phyloP scores from a whole-genome alignment of 2,113 vertebrate genomes.

The Eptesicus fuscus region DNA sequence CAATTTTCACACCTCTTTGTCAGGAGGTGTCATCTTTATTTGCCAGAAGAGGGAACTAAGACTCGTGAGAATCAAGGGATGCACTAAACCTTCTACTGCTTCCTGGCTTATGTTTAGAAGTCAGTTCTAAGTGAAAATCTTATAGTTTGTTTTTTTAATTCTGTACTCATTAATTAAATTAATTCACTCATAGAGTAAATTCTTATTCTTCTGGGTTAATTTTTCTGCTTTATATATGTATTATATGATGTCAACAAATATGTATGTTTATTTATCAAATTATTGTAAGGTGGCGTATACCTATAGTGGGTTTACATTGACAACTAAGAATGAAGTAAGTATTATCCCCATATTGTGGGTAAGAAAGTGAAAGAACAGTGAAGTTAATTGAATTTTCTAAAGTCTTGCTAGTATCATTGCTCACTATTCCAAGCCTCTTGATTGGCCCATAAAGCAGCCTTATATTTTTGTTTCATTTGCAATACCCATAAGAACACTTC shows the following conservation, averaged over 20 bases:
- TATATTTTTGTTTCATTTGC: slow-evolving; percentile 13
- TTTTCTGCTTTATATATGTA: not conserved
- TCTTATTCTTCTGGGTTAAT: not conserved
- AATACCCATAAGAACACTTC: not conserved
- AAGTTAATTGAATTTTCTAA: not conserved
- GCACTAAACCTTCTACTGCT: not conserved
- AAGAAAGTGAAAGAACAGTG: not conserved
- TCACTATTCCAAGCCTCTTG: not conserved
- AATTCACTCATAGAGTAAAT: slow-evolving; percentile 7
- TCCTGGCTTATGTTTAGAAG: slow-evolving; percentile 1
- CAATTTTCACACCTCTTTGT: not conserved
- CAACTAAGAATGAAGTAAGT: not conserved
- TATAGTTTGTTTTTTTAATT: not conserved
- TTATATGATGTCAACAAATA: not conserved
- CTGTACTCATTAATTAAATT: not conserved
- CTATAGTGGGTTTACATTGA: not conserved
- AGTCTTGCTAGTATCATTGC: not conserved
- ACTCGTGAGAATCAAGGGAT: not conserved
- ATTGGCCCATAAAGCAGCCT: not conserved
- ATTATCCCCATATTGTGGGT: not conserved
- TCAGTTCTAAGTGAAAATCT: slow-evolving; percentile 12
- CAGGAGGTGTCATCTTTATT: not conserved
- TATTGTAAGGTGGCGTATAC: not conserved
- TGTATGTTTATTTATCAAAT: slow-evolving; percentile 6
- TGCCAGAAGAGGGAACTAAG: slow-evolving; percentile 27